Conservation (phyloP, 1,140 invertebrate genomes). For the Chlorops oryzae region DNA sequence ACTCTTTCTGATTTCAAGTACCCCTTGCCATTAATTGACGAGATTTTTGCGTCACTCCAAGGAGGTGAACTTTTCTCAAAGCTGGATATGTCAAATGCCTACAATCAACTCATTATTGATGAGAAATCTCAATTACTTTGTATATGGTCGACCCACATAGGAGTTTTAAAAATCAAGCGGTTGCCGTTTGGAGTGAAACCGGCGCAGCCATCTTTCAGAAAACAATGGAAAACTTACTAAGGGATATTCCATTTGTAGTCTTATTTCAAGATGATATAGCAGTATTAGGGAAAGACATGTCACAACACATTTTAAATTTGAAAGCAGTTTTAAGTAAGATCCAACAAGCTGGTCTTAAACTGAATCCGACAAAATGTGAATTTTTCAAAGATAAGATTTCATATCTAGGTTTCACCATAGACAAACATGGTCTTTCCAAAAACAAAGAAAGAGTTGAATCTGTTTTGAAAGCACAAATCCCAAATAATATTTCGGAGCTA, state of each 20-base stretch:
- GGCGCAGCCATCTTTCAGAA: slow-evolving; percentile 46
- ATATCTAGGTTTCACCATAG: slow-evolving; percentile 31
- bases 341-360: slow-evolving; percentile 16
- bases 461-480: slow-evolving; percentile 20
- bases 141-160: slow-evolving; percentile 20
- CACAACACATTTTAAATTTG: slow-evolving; percentile 23
- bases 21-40: slow-evolving; percentile 38
- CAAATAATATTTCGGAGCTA: slow-evolving; percentile 23
- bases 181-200: slow-evolving; percentile 22
- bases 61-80: slow-evolving; percentile 35
- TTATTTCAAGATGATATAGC: slow-evolving; percentile 43
- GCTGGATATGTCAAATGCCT: slow-evolving; percentile 43
- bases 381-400: slow-evolving; percentile 27
- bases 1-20: slow-evolving; percentile 35
- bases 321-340: slow-evolving; percentile 6
- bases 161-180: slow-evolving; percentile 26
- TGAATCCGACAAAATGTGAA: slow-evolving; percentile 30
- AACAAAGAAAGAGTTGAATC: slow-evolving; percentile 19
- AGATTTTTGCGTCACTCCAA: slow-evolving; percentile 37
- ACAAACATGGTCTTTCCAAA: slow-evolving; percentile 24
- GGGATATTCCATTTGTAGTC: slow-evolving; percentile 19
- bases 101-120: slow-evolving; percentile 37
- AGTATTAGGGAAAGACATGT: slow-evolving; percentile 22
- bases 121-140: slow-evolving; percentile 18
- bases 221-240: slow-evolving; percentile 39